Evolutionary conservation across 2,888 invertebrate species (phyloP).

Genomic region (Actias luna): DNA sequence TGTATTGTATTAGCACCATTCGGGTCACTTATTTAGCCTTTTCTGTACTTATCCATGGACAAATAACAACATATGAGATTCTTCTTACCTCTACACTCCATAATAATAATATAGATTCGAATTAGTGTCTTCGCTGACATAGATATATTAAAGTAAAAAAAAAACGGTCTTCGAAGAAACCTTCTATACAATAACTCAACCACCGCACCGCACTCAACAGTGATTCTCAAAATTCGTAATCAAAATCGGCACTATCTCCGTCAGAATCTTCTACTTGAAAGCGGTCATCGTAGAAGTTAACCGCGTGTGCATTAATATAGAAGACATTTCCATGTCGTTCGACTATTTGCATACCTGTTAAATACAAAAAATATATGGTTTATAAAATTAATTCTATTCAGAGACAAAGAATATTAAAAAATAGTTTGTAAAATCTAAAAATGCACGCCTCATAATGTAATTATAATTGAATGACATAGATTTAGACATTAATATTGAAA

Average conservation of each 20-base stretch:
- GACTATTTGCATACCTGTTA: constrained; percentile 61
- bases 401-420: too few species aligned
- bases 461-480: too few species aligned
- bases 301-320: constrained; percentile 67
- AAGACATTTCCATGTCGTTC: constrained; percentile 60
- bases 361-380: constrained; percentile 18
- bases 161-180: not conserved
- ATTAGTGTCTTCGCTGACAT: not conserved
- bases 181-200: not conserved
- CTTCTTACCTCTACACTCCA: too few species aligned
- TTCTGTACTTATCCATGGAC: too few species aligned
- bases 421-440: too few species aligned
- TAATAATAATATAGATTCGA: not conserved
- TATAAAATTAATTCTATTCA: too few species aligned
- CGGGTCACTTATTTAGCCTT: too few species aligned
- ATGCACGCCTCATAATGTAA: too few species aligned
- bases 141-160: too few species aligned
- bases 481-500: too few species aligned
- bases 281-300: constrained; percentile 68
- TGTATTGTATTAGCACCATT: too few species aligned
- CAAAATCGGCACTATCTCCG: constrained; percentile 70
- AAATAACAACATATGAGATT: too few species aligned
- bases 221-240: constrained; percentile 64
- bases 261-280: constrained; percentile 65
- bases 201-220: not conserved